These are phyloP conservation scores for Eulemur coronatus DNA, from an alignment of 2,797 vertebrate species.

Conservation along the genomic window DNA sequence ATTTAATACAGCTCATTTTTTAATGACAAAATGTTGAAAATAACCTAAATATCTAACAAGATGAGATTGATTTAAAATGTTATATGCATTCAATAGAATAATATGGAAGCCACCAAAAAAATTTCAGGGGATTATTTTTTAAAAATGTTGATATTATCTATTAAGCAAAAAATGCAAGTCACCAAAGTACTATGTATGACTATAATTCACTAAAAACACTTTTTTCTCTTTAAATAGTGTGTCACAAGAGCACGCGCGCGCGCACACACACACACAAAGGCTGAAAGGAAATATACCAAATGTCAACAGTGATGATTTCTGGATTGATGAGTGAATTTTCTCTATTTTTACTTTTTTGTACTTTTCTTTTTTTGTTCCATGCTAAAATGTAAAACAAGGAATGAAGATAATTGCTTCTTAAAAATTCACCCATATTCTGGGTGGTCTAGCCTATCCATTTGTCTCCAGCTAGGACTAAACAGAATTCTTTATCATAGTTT, in stretches of 20 bases:
- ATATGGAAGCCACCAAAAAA: background rate
- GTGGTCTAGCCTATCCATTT: background rate
- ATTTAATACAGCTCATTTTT: background rate
- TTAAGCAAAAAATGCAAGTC: background rate
- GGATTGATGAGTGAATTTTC: background rate
- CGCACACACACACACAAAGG: background rate
- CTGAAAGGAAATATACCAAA: background rate
- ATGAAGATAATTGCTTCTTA: slow-evolving; percentile 26
- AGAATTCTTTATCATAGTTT: background rate
- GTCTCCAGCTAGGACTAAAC: background rate
- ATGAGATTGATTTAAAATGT: background rate
- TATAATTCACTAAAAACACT: background rate
- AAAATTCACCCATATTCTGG: slow-evolving; percentile 17
- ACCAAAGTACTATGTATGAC: background rate
- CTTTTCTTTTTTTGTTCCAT: background rate
- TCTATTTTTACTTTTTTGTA: slow-evolving; percentile 25
- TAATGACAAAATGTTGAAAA: slow-evolving; percentile 25
- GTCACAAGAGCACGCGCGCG: background rate
- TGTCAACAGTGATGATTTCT: slow-evolving; percentile 11
- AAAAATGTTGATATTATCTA: background rate
- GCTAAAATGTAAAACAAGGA: slow-evolving; percentile 11
- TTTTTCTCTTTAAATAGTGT: background rate
- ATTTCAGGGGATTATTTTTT: background rate
- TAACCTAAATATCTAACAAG: background rate
- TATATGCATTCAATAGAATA: background rate